phyloP scores from a whole-genome alignment of 2,797 vertebrate genomes.

The Cygnus olor region DNA sequence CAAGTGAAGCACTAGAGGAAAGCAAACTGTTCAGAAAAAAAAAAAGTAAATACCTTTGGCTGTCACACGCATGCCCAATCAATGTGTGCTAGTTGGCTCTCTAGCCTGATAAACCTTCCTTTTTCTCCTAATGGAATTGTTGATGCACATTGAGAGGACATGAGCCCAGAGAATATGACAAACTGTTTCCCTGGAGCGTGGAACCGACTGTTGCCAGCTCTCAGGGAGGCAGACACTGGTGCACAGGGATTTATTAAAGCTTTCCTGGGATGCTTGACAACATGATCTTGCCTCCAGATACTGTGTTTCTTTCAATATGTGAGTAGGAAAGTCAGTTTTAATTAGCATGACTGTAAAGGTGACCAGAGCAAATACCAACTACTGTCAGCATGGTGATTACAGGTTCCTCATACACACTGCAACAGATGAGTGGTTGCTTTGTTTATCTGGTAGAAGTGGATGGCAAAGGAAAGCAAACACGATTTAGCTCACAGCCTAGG shows the following conservation, averaged over 20 bases:
- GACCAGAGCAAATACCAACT: constrained; percentile 21
- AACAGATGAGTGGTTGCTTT: constrained; percentile 25
- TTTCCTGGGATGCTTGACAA: not conserved
- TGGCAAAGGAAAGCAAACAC: constrained; percentile 31
- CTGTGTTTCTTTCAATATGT: not conserved
- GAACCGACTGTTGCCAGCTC: not conserved
- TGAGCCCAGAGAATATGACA: not conserved
- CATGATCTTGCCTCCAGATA: not conserved
- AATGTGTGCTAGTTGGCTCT: not conserved
- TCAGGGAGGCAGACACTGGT: not conserved
- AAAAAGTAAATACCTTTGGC: not conserved
- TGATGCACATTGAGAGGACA: not conserved
- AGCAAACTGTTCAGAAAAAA: not conserved
- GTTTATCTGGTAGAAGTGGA: constrained; percentile 16
- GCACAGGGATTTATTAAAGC: not conserved
- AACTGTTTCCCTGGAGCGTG: not conserved
- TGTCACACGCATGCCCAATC: not conserved
- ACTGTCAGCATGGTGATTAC: not conserved
- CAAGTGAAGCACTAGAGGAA: not conserved
- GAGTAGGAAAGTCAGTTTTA: constrained; percentile 1
- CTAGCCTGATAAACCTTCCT: not conserved
- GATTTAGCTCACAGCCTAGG: constrained; percentile 15
- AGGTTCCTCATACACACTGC: constrained; percentile 13
- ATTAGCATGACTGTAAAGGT: constrained; percentile 5
- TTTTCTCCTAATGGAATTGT: not conserved